phyloP scores from a whole-genome alignment of 2,888 invertebrate species.

The Zaprionus obscuricornis region DNA sequence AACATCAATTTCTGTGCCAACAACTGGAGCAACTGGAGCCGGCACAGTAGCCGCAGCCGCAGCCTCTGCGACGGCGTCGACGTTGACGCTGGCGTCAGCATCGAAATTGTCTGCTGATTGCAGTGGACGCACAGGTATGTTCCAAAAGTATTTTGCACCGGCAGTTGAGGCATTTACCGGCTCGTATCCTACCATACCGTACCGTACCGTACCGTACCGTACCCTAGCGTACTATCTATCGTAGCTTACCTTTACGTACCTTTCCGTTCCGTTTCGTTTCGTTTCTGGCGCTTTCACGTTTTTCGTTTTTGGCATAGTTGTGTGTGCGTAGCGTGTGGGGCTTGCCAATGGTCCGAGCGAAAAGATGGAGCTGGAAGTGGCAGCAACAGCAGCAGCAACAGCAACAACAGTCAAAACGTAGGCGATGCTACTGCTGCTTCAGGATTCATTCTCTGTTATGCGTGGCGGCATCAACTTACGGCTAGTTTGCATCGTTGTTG shows the following conservation, averaged over 20 bases:
- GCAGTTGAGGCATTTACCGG: constrained; percentile 75
- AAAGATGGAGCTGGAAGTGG: not conserved
- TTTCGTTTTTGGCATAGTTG: constrained; percentile 78
- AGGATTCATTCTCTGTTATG: constrained; percentile 22
- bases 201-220: too few species aligned
- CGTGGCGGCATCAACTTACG: constrained; percentile 44
- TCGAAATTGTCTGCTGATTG: constrained; percentile 85
- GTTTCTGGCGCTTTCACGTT: constrained; percentile 68
- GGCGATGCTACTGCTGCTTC: constrained; percentile 5
- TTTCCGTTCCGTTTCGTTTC: constrained; percentile 27
- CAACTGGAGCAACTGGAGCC: constrained; percentile 50
- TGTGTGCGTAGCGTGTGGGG: constrained; percentile 60
- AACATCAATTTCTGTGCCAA: constrained; percentile 41
- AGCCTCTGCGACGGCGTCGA: constrained; percentile 41
- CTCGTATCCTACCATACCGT: too few species aligned
- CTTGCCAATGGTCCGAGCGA: constrained; percentile 26
- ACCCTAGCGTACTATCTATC: too few species aligned
- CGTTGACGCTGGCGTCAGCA: constrained; percentile 59
- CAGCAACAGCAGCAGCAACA: not conserved
- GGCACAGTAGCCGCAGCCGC: constrained; percentile 33
- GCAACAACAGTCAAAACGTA: too few species aligned
- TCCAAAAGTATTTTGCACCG: constrained; percentile 78
- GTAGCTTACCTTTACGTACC: too few species aligned
- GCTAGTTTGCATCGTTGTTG: constrained; percentile 48
- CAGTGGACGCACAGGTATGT: constrained; percentile 87